These are phyloP conservation scores for Tetropium fuscum DNA, from an alignment of 2,888 invertebrate species.

Conservation along the genomic window DNA sequence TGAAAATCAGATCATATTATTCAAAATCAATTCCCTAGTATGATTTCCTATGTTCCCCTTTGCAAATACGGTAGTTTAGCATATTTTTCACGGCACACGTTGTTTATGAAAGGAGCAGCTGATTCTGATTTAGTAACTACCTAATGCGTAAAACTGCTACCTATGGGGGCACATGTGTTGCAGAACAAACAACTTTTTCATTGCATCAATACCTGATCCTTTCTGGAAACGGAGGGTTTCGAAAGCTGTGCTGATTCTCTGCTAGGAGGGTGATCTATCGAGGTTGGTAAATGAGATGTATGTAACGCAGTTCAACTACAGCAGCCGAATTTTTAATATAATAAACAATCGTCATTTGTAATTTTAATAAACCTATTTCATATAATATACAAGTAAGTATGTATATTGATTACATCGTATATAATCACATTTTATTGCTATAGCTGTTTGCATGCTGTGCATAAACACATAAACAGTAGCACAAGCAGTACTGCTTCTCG, in stretches of 20 bases:
- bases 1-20: slow-evolving; percentile 30
- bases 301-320: too few relatives aligned
- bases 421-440: too few relatives aligned
- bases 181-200: slow-evolving; percentile 58
- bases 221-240: slow-evolving; percentile 21
- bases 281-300: slow-evolving; percentile 22
- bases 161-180: slow-evolving; percentile 52
- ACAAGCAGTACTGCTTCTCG: too few relatives aligned
- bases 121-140: slow-evolving; percentile 53
- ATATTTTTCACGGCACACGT: slow-evolving; percentile 48
- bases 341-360: too few relatives aligned
- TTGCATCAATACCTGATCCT: slow-evolving; percentile 56
- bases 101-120: slow-evolving; percentile 55
- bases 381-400: too few relatives aligned
- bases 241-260: slow-evolving; percentile 19
- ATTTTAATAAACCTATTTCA: too few relatives aligned
- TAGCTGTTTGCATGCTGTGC: too few relatives aligned
- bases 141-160: slow-evolving; percentile 42
- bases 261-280: slow-evolving; percentile 16
- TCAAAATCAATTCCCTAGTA: slow-evolving; percentile 32
- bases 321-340: too few relatives aligned
- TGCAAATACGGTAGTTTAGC: slow-evolving; percentile 48
- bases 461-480: too few relatives aligned
- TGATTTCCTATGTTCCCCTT: slow-evolving; percentile 37
- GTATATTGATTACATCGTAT: too few relatives aligned